phyloP scores from a whole-genome alignment of 2,888 invertebrate species.

The Eristalis tenax region DNA sequence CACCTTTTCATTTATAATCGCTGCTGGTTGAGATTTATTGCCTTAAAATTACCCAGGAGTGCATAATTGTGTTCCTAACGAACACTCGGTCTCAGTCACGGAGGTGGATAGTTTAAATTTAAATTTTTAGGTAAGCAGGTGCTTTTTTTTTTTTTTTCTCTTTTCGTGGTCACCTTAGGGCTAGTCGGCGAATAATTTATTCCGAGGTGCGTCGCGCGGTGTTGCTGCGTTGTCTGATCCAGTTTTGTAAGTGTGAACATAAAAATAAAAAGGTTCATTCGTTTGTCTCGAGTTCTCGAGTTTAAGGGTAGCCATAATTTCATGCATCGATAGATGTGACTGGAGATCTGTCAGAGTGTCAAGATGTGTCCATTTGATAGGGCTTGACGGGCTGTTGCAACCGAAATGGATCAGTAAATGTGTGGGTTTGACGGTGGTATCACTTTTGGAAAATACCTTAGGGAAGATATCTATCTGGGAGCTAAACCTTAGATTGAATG shows the following conservation, averaged over 20 bases:
- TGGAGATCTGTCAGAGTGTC: not conserved
- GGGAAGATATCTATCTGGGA: too few relatives aligned
- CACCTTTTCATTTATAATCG: constrained; percentile 50
- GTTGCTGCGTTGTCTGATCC: constrained; percentile 8
- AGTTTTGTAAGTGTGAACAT: constrained; percentile 59
- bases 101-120: constrained; percentile 23
- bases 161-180: constrained; percentile 12
- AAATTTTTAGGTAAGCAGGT: constrained; percentile 45
- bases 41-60: constrained; percentile 37
- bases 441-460: too few relatives aligned
- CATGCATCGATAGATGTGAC: constrained; percentile 49
- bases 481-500: too few relatives aligned
- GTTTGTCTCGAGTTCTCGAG: not conserved
- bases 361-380: not conserved
- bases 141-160: not conserved
- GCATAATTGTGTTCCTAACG: constrained; percentile 28
- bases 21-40: constrained; percentile 49
- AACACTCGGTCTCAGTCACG: not conserved
- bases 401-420: not conserved
- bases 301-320: constrained; percentile 66
- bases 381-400: not conserved
- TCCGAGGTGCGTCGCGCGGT: not conserved
- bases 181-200: constrained; percentile 46
- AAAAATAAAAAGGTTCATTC: constrained; percentile 52
- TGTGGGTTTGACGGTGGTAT: too few relatives aligned